A percentile compares a stretch with the other conserved stretches of the same genome.
phyloP scores from a whole-genome alignment of 2,113 vertebrate species.

The Zootoca vivipara region DNA sequence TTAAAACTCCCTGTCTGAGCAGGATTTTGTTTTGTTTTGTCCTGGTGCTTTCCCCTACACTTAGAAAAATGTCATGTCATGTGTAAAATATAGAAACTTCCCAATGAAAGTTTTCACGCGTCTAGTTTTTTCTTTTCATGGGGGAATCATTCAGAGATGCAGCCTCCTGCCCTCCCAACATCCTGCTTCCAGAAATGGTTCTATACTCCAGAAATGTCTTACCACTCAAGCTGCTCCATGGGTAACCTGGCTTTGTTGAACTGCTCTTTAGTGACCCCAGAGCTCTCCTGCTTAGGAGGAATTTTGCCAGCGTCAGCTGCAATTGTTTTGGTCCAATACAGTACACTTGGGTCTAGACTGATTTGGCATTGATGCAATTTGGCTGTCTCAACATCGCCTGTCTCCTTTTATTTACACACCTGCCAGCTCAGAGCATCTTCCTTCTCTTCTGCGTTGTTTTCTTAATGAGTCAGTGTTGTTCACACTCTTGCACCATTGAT shows the following conservation, averaged over 20 bases:
- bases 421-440: constrained; percentile 22
- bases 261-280: not conserved
- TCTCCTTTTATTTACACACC: constrained; percentile 33
- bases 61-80: too few relatives aligned
- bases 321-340: not conserved
- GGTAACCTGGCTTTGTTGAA: not conserved
- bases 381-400: not conserved
- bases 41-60: too few relatives aligned
- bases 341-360: not conserved
- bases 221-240: not conserved
- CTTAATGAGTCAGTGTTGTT: not conserved
- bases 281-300: not conserved
- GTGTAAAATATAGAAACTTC: not conserved
- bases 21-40: too few relatives aligned
- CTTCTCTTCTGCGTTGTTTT: not conserved
- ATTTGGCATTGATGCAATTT: not conserved
- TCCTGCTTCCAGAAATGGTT: not conserved
- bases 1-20: too few relatives aligned
- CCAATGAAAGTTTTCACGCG: not conserved
- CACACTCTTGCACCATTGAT: not conserved
- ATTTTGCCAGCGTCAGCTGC: not conserved
- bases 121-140: not conserved
- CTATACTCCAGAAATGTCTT: not conserved
- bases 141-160: not conserved
- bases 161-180: not conserved